Evolutionary conservation across 1,140 invertebrate genomes (phyloP), one percentile per base, ranked within the genome.

Genomic region (Ptiloglossa arizonensis): DNA sequence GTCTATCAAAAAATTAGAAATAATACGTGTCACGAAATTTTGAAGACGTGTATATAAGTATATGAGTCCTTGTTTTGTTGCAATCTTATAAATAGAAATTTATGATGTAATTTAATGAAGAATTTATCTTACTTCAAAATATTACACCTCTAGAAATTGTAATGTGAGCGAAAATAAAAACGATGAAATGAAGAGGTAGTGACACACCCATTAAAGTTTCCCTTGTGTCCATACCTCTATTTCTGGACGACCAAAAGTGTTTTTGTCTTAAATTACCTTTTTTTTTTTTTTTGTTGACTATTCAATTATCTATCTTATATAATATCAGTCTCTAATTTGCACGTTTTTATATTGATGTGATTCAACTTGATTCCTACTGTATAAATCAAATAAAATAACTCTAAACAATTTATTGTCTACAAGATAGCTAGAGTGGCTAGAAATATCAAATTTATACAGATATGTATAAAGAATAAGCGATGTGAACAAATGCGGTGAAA

Each of bases 171-270:
- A 48, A 69, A 50, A 44, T 59, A 41, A 22, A 11, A 22, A 48
- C 13, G 2, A n/a, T n/a, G n/a, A 52, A 32, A 41, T 44, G 1
- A 29, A 27, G 27, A 52, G 13, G 1, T n/a, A 2, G 9, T 5
- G 66, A 59, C 64, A 76, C 44, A 22, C 32, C 64, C 73, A 68
- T 15, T 44, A n/a, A 27, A n/a, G 32, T 62, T 44, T 32, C 52
- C n/a, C n/a, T 19, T 1, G 11, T 68, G 6, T 27, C 22, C 41
- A 41, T 13, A 8, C 15, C 1, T 46, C 44, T 38, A 68, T 50
- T 68, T 76, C 41, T 48, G 38, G 44, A 27, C 27, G 13, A 35
- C 22, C n/a, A n/a, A n/a, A n/a, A n/a, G n/a, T n/a, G n/a, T n/a
- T n/a, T n/a, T n/a, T n/a, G n/a, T n/a, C n/a, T n/a, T n/a, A n/a